phyloP scores from a whole-genome alignment of 1,140 invertebrate genomes.

The Macrostomum lignano region DNA sequence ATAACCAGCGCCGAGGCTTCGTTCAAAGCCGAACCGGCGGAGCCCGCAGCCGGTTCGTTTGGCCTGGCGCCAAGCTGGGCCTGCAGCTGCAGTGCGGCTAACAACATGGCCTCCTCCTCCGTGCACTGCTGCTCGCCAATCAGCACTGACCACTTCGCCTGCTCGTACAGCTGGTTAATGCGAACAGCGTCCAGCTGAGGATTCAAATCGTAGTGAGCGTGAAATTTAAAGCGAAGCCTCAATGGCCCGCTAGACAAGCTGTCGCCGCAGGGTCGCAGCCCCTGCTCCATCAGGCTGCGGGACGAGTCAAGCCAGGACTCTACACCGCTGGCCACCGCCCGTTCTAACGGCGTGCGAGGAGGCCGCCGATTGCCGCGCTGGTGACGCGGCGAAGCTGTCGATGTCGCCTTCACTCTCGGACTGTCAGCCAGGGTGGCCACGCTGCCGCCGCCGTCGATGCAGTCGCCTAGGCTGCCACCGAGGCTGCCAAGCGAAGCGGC shows the following conservation, averaged over 20 bases:
- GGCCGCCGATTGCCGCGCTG: slow-evolving; percentile 11
- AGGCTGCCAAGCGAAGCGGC: too few species aligned
- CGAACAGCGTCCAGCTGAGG: slow-evolving; percentile 63
- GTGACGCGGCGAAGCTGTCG: too few species aligned
- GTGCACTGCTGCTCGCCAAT: slow-evolving; percentile 94
- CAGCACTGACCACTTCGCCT: slow-evolving; percentile 84
- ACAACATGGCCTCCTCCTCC: slow-evolving; percentile 92
- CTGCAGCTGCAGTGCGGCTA: slow-evolving; percentile 85
- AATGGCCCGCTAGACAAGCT: slow-evolving; percentile 70
- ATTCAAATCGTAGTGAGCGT: slow-evolving; percentile 53
- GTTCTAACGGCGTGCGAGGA: not conserved
- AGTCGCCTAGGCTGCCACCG: too few species aligned
- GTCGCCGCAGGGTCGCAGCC: slow-evolving; percentile 46
- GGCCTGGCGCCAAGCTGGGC: slow-evolving; percentile 59
- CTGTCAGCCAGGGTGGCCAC: too few species aligned
- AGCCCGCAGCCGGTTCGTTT: too few species aligned
- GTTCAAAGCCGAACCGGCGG: not conserved
- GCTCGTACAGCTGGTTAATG: slow-evolving; percentile 95
- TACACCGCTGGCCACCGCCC: slow-evolving; percentile 6
- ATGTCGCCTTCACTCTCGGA: too few species aligned
- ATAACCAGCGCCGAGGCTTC: not conserved
- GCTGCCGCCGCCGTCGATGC: too few species aligned
- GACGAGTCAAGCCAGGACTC: slow-evolving; percentile 73
- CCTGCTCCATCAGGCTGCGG: slow-evolving; percentile 90
- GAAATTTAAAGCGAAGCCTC: slow-evolving; percentile 45